phyloP scores from a whole-genome alignment of 1,140 invertebrate species.

The Helicorthomorpha holstii region DNA sequence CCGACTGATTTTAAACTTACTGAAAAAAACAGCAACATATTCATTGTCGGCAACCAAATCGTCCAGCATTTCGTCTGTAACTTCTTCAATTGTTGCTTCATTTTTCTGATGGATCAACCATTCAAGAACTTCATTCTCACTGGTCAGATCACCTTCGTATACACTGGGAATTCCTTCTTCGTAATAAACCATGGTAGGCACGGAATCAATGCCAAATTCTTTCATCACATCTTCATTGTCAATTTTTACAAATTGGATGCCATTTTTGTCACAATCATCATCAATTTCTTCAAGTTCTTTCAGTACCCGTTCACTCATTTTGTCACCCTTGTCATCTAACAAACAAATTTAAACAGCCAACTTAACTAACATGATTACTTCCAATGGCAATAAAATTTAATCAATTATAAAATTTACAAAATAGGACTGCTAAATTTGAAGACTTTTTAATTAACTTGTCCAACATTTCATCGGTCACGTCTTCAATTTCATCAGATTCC shows the following conservation, averaged over 20 bases:
- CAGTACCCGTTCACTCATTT: conserved; percentile 67
- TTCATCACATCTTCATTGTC: conserved; percentile 18
- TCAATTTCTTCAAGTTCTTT: conserved; percentile 54
- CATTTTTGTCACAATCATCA: conserved; percentile 19
- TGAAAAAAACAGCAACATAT: conserved; percentile 87
- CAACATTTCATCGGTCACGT: conserved; percentile 72
- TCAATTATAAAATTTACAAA: conserved; percentile 38
- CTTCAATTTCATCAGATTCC: conserved; percentile 76
- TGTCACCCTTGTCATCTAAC: conserved; percentile 72
- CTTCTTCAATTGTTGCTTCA: conserved; percentile 82
- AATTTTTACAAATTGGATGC: conserved; percentile 21
- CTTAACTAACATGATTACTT: background rate
- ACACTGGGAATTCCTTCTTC: conserved; percentile 56
- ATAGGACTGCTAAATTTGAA: conserved; percentile 68
- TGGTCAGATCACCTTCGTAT: conserved; percentile 75
- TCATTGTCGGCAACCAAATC: conserved; percentile 77
- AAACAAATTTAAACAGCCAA: background rate
- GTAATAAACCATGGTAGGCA: conserved; percentile 20
- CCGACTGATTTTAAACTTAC: conserved; percentile 21
- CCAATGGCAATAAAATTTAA: background rate
- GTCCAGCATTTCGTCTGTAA: conserved; percentile 75
- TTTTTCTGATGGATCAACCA: conserved; percentile 83
- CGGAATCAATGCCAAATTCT: conserved; percentile 18
- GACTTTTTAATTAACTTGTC: conserved; percentile 74
- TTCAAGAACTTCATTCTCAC: conserved; percentile 76